Conservation (phyloP, 2,113 vertebrate species). For the Anhinga rufa region DNA sequence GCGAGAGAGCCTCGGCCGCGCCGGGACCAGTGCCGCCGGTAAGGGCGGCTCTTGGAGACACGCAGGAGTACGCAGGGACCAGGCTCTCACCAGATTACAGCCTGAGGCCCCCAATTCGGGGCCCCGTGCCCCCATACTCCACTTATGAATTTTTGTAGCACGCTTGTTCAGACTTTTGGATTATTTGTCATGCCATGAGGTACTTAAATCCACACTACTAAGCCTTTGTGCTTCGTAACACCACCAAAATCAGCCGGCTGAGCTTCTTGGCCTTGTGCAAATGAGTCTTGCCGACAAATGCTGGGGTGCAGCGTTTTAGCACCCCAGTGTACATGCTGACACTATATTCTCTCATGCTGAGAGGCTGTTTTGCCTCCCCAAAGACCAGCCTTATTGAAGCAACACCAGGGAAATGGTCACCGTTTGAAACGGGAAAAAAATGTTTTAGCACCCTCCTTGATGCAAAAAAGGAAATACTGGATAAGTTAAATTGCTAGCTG, state of each 20-base stretch:
- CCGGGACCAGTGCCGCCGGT: fast-evolving
- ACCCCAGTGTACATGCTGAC: fast-evolving
- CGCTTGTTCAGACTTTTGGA: fast-evolving
- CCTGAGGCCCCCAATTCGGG: background rate
- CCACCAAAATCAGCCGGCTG: fast-evolving
- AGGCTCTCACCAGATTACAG: background rate
- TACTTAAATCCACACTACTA: fast-evolving
- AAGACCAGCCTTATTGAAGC: fast-evolving
- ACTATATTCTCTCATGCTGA: fast-evolving
- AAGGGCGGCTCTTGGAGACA: background rate
- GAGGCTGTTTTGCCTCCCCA: background rate
- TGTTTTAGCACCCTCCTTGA: fast-evolving
- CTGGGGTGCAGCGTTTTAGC: background rate
- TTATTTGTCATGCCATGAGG: background rate
- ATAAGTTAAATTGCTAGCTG: background rate
- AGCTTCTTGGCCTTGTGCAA: background rate
- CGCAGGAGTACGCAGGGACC: background rate
- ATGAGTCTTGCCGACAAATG: fast-evolving
- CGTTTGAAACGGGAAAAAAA: background rate
- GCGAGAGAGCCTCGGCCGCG: background rate
- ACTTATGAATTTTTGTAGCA: fast-evolving
- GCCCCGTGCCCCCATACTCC: background rate
- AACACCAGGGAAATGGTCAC: background rate
- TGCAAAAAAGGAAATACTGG: background rate
- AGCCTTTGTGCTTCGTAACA: background rate